These are phyloP conservation scores for Malurus alboscapulatus DNA, from an alignment of 2,113 vertebrate species.

Conservation along the genomic window DNA sequence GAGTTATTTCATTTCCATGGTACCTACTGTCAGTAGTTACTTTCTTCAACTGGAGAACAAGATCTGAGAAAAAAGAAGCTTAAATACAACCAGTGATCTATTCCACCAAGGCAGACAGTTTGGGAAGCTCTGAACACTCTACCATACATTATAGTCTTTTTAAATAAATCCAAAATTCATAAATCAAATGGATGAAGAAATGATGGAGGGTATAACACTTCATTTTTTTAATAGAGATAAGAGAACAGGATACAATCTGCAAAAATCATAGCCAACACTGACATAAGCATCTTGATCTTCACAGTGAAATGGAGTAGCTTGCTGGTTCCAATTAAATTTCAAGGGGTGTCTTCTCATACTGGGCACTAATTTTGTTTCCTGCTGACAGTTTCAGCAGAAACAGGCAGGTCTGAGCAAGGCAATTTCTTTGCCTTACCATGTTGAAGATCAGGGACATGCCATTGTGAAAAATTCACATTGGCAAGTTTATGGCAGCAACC, in stretches of 20 bases:
- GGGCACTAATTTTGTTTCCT: background rate
- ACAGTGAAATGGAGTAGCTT: background rate
- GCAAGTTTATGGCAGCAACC: background rate
- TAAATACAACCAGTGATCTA: background rate
- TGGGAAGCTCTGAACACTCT: background rate
- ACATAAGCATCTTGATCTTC: background rate
- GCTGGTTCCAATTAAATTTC: background rate
- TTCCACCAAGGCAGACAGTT: background rate
- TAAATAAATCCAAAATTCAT: background rate
- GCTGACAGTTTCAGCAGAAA: background rate
- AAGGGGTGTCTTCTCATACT: background rate
- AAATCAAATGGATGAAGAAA: background rate
- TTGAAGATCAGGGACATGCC: background rate
- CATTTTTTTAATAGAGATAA: background rate
- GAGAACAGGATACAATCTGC: background rate
- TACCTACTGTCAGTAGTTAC: background rate
- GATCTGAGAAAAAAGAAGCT: background rate
- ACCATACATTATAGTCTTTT: background rate
- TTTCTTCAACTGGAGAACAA: background rate
- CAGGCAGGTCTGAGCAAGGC: fast-evolving
- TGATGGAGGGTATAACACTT: background rate
- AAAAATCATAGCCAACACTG: background rate
- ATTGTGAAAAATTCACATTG: background rate
- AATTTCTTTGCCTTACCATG: background rate
- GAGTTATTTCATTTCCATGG: background rate